Conservation (phyloP, 2,797 vertebrate species). For the Pyrocephalus nanus region DNA sequence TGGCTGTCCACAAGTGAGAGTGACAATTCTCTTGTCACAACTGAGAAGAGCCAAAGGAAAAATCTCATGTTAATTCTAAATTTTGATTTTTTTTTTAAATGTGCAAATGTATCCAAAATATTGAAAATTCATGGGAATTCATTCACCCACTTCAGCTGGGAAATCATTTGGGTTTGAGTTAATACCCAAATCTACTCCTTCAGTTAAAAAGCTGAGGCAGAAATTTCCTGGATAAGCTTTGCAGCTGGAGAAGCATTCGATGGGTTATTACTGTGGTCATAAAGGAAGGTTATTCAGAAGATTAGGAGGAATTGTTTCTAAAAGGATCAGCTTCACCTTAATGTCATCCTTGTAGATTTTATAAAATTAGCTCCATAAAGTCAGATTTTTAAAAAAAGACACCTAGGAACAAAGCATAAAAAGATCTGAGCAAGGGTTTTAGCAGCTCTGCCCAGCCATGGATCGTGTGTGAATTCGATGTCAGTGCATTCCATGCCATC, state of each 20-base stretch:
- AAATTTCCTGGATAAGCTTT: background rate
- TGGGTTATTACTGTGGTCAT: background rate
- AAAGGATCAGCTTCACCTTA: background rate
- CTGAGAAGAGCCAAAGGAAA: background rate
- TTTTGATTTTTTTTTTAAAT: background rate
- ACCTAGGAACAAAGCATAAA: background rate
- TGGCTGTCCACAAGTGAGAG: background rate
- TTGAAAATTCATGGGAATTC: background rate
- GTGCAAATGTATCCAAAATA: background rate
- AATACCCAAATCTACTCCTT: background rate
- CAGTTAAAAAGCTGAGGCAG: background rate
- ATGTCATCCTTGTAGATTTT: background rate
- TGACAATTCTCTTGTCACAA: background rate
- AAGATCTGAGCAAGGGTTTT: background rate
- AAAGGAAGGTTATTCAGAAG: background rate
- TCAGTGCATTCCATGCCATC: background rate
- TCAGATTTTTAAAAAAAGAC: background rate
- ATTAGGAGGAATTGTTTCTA: background rate
- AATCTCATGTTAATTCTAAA: background rate
- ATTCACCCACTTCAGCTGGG: background rate
- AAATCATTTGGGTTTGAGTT: background rate
- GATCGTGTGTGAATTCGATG: background rate
- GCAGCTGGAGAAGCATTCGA: background rate
- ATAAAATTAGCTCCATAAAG: background rate
- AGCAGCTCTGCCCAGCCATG: background rate